Evolutionary conservation across 2,113 vertebrate genomes (phyloP).

Genomic region (Todiramphus chloris): DNA sequence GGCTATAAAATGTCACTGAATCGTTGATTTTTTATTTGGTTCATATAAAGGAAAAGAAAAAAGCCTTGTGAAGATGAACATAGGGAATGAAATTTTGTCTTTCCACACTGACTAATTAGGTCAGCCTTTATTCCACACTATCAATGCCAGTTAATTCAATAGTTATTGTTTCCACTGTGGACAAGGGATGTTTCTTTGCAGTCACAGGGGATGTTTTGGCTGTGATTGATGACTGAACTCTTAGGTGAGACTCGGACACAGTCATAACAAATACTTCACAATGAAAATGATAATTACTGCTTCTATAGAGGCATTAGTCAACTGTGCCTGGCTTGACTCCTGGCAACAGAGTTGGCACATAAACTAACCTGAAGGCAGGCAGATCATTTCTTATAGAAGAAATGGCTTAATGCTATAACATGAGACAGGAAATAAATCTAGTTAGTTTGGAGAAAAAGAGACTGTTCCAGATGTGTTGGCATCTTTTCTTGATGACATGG

Average conservation of each 20-base stretch:
- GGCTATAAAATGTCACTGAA: neutral
- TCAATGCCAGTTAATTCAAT: neutral
- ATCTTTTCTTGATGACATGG: neutral
- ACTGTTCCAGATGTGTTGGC: neutral
- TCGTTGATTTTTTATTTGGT: neutral
- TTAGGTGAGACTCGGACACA: neutral
- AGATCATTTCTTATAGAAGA: neutral
- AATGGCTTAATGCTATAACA: neutral
- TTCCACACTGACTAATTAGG: neutral
- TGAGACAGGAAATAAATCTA: neutral
- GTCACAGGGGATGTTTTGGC: neutral
- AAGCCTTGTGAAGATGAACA: neutral
- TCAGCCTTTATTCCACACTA: neutral
- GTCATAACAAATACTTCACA: neutral
- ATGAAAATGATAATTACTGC: neutral
- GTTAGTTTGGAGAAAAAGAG: neutral
- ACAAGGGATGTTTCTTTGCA: neutral
- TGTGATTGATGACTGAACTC: neutral
- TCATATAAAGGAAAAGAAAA: neutral
- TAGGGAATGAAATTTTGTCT: neutral
- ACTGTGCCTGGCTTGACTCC: neutral
- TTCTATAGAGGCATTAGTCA: neutral
- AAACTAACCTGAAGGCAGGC: neutral
- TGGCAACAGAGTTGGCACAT: neutral
- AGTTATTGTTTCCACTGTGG: neutral